A percentile compares a stretch with the other conserved stretches of the same genome.
Conservation (phyloP, 2,797 vertebrate genomes). For the Phrynocephalus vlangalii region DNA sequence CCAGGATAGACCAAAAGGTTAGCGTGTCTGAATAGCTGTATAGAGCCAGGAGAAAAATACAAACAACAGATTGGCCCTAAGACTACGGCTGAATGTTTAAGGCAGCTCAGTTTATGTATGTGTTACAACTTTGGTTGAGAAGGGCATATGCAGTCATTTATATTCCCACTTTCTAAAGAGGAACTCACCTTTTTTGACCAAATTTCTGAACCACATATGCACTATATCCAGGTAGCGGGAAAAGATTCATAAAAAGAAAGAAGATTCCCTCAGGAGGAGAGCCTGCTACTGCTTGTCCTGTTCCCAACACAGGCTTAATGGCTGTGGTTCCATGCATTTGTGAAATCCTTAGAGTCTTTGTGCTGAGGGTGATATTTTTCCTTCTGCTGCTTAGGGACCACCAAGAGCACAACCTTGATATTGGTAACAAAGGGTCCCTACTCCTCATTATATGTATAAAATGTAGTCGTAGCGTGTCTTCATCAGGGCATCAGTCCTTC, state of each 20-base stretch:
- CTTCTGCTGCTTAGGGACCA: background rate
- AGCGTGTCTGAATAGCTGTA: background rate
- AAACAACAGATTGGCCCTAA: background rate
- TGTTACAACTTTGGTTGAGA: background rate
- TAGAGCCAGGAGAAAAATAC: background rate
- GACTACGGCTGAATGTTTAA: background rate
- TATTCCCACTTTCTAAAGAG: background rate
- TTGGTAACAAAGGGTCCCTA: background rate
- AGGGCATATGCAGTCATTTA: background rate
- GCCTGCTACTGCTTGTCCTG: background rate
- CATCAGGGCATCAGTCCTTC: background rate
- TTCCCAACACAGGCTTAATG: background rate
- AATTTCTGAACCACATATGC: background rate
- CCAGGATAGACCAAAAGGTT: background rate
- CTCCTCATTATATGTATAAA: too few species aligned
- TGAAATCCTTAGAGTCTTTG: background rate
- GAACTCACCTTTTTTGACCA: background rate
- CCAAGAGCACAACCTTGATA: background rate
- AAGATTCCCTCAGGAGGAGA: background rate
- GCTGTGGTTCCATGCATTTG: background rate
- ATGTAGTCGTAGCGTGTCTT: background rate
- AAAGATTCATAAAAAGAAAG: background rate
- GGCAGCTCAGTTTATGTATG: background rate
- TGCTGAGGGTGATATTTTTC: background rate
- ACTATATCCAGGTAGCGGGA: background rate